Base-by-base conservation (phyloP, 1,140 invertebrate species). In the Drosophila ironensis region DNA sequence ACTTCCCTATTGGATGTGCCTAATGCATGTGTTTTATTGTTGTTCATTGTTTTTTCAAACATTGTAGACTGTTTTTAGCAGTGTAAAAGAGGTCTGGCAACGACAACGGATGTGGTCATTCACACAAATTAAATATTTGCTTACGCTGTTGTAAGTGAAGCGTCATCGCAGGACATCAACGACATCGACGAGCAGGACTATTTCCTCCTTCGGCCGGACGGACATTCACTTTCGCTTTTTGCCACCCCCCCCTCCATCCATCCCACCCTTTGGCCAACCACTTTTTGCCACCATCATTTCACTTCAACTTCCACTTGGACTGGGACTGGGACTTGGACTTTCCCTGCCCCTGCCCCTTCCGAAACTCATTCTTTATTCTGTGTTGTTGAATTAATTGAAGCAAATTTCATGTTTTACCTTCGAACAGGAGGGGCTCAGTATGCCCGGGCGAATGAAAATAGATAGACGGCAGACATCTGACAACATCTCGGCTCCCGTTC, bases 71-170 rank as follows among this genome's bases (percentile, higher is more conserved):
- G 30, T 33, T 57, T 42, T 20, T 38, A 1, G n/a, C 5, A 42
- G 50, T 67, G 50, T 22, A n/a, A 9, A 6, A 1, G 0, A 9
- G 28, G 27, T 35, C 60, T 5, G 35, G 11, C 37, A 44, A 42
- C 44, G 48, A 69, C 56, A 78, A 61, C 69, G 68, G 60, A 72
- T 72, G 73, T 57, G 69, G 41, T 70, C 69, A 84, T 78, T 84
- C 69, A 66, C 78, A 78, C 63, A 82, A 82, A 77, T 84, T 70
- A 82, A 84, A 82, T 84, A 82, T 84, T 82, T 82, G 72, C 63
- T 56, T 70, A 28, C 46, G 57, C 48, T 50, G 47, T 60, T 70
- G 69, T 80, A 47, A 60, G 51, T 59, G 69, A 70, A 38, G 47
- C 75, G 56, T 63, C 48, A 52, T 51, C 42, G 38, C 63, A 27